Percentiles rank a stretch among this genome's conserved stretches.
phyloP scores from a whole-genome alignment of 2,113 vertebrate species.

The Gracilinanus agilis region DNA sequence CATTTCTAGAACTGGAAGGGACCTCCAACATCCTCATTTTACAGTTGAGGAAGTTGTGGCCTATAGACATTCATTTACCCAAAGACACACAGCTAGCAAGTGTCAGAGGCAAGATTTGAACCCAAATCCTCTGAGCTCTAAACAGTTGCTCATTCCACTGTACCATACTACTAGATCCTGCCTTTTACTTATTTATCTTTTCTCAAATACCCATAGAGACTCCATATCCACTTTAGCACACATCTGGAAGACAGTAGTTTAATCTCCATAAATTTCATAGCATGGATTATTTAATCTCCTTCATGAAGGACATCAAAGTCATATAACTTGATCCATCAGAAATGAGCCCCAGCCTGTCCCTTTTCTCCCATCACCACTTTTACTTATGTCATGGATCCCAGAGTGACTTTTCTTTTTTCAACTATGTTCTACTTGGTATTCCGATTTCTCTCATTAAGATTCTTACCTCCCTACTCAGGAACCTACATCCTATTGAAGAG shows the following conservation, averaged over 20 bases:
- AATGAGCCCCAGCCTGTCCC: not conserved
- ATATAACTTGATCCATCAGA: not conserved
- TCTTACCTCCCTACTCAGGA: not conserved
- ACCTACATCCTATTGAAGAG: accelerated
- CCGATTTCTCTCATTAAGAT: not conserved
- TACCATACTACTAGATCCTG: no score
- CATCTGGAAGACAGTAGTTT: not conserved
- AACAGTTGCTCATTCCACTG: no score
- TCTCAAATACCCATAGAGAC: not conserved
- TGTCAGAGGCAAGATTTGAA: no score
- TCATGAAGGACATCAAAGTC: not conserved
- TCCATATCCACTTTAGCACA: not conserved
- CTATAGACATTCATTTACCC: no score
- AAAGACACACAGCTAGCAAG: no score
- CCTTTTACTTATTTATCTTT: constrained; percentile 24
- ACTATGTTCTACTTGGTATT: not conserved
- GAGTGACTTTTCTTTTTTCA: not conserved
- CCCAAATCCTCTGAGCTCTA: no score
- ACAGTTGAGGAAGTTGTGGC: constrained; percentile 8
- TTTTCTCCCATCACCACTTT: not conserved
- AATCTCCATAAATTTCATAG: not conserved
- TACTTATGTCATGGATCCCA: not conserved
- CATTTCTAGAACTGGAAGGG: no score
- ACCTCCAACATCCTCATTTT: no score
- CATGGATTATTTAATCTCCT: not conserved